Conservation (phyloP, 2,888 invertebrate genomes). For the Drosophila paramelanica region DNA sequence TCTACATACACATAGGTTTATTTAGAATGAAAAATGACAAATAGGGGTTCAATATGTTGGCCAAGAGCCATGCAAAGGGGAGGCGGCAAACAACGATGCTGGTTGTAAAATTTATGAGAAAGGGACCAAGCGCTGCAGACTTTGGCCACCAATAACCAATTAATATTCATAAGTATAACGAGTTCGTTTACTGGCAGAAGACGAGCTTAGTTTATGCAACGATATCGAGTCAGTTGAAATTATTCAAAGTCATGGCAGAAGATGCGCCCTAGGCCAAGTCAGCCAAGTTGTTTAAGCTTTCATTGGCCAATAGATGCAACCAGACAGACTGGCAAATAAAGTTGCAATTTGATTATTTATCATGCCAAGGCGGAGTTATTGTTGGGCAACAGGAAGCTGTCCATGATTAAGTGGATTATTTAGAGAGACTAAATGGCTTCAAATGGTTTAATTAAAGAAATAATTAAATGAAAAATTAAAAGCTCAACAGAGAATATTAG, state of each 20-base stretch:
- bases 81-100: slow-evolving; percentile 51
- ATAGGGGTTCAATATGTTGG: slow-evolving; percentile 12
- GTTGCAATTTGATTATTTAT: slow-evolving; percentile 79
- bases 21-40: slow-evolving; percentile 60
- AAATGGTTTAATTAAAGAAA: slow-evolving; percentile 72
- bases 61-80: slow-evolving; percentile 6
- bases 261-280: slow-evolving; percentile 49
- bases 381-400: slow-evolving; percentile 47
- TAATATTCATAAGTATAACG: slow-evolving; percentile 74
- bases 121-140: slow-evolving; percentile 9
- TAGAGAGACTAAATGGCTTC: slow-evolving; percentile 63
- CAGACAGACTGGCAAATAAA: slow-evolving; percentile 57
- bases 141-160: slow-evolving; percentile 66
- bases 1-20: slow-evolving; percentile 26
- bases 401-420: slow-evolving; percentile 66
- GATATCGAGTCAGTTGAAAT: slow-evolving; percentile 64
- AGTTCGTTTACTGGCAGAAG: slow-evolving; percentile 44
- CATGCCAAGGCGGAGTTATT: slow-evolving; percentile 59
- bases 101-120: slow-evolving; percentile 53
- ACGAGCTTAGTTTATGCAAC: slow-evolving; percentile 58
- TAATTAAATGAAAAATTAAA: slow-evolving; percentile 4
- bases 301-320: slow-evolving; percentile 51
- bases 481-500: too few species aligned
- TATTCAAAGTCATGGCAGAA: slow-evolving; percentile 73
- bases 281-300: slow-evolving; percentile 36